phyloP scores from a whole-genome alignment of 2,888 invertebrate genomes.

The Acanthopleura granulata region DNA sequence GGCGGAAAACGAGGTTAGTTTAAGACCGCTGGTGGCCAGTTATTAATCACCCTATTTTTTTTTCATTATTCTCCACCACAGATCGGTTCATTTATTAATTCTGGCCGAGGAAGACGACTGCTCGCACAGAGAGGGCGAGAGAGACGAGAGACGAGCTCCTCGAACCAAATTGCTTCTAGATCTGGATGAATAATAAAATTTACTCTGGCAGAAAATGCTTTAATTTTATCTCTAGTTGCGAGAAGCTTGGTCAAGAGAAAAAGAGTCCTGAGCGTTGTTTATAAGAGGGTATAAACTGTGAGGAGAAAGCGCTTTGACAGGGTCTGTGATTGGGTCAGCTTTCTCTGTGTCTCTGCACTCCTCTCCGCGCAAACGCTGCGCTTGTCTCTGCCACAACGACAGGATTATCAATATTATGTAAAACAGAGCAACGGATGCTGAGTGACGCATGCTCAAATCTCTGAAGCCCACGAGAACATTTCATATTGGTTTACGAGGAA shows the following conservation, averaged over 20 bases:
- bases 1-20: constrained; percentile 17
- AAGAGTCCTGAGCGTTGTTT: not conserved
- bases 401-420: not conserved
- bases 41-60: constrained; percentile 18
- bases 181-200: constrained; percentile 13
- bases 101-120: constrained; percentile 2
- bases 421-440: not conserved
- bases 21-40: constrained; percentile 14
- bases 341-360: too few relatives aligned
- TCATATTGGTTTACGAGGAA: too few relatives aligned
- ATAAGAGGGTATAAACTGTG: not conserved
- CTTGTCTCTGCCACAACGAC: too few relatives aligned
- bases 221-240: not conserved
- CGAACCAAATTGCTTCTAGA: constrained; percentile 15
- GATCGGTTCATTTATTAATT: constrained; percentile 10
- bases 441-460: not conserved
- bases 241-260: not conserved
- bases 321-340: not conserved
- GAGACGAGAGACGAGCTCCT: not conserved
- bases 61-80: constrained; percentile 10
- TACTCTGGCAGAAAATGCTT: not conserved
- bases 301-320: not conserved
- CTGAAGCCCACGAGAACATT: too few relatives aligned
- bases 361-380: too few relatives aligned
- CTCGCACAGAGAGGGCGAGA: not conserved